Percentiles rank a stretch among this genome's conserved stretches.
phyloP scores from a whole-genome alignment of 2,797 vertebrate species.

The Zalophus californianus region DNA sequence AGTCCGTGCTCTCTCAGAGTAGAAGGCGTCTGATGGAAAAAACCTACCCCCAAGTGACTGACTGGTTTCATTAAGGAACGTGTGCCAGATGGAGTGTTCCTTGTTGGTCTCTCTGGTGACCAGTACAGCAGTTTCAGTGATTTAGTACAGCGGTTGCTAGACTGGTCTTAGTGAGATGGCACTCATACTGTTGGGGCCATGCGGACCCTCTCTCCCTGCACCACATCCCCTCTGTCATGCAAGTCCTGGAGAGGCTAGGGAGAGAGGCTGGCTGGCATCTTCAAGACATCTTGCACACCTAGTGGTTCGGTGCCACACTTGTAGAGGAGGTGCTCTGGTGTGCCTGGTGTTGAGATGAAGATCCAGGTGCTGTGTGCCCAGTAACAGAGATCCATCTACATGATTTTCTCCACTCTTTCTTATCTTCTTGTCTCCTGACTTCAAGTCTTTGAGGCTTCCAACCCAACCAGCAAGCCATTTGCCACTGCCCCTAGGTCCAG shows the following conservation, averaged over 20 bases:
- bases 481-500: neutral
- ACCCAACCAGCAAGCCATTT: neutral
- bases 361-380: neutral
- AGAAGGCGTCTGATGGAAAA: slow-evolving; percentile 16
- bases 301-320: neutral
- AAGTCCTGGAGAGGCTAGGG: neutral
- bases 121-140: neutral
- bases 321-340: neutral
- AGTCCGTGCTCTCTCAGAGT: neutral
- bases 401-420: neutral
- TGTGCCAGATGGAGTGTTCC: neutral
- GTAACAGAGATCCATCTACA: neutral
- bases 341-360: neutral
- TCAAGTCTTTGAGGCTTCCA: neutral
- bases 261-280: neutral
- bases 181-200: neutral
- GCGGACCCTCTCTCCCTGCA: neutral
- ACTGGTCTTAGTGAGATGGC: neutral
- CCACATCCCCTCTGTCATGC: neutral
- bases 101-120: neutral
- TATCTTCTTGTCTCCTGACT: neutral
- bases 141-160: neutral
- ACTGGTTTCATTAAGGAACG: neutral
- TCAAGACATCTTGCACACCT: neutral
- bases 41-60: neutral